Conservation (phyloP, 2,888 invertebrate genomes). For the Drosophila barbarae region DNA sequence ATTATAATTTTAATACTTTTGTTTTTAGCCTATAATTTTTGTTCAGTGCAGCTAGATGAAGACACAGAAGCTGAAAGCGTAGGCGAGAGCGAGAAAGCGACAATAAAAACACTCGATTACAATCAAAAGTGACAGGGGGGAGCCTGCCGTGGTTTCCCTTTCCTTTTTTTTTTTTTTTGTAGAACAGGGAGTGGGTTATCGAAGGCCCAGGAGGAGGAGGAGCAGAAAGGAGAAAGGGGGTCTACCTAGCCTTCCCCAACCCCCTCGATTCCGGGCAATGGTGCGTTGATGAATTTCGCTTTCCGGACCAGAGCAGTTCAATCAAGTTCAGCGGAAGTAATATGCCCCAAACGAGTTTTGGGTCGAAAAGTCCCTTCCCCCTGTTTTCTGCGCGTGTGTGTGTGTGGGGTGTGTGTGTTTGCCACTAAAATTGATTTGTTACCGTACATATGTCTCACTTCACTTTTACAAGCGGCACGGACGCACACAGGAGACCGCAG, state of each 20-base stretch:
- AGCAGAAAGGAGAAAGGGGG: not conserved
- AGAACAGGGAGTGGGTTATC: not conserved
- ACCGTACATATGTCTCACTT: slow-evolving; percentile 63
- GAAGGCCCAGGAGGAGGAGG: not conserved
- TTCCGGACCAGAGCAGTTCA: slow-evolving; percentile 42
- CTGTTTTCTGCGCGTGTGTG: slow-evolving; percentile 1
- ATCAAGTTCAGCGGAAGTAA: slow-evolving; percentile 62
- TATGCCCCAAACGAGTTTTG: slow-evolving; percentile 51
- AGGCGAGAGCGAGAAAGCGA: slow-evolving; percentile 39
- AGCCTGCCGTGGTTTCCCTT: slow-evolving; percentile 35
- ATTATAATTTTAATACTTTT: not conserved
- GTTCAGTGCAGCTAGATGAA: slow-evolving; percentile 24
- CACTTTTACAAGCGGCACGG: slow-evolving; percentile 29
- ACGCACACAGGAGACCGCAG: slow-evolving; percentile 13
- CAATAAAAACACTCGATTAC: slow-evolving; percentile 67
- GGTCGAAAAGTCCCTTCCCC: not conserved
- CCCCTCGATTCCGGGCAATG: slow-evolving; percentile 16
- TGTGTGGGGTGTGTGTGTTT: slow-evolving; percentile 30
- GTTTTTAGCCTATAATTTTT: not conserved
- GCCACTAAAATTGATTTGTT: slow-evolving; percentile 67
- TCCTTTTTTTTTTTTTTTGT: slow-evolving; percentile 9
- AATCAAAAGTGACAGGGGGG: slow-evolving; percentile 68
- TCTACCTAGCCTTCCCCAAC: not conserved
- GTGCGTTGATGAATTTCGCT: slow-evolving; percentile 50
- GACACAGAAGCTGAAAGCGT: slow-evolving; percentile 11